Base-by-base conservation (phyloP, 1,140 invertebrate species). In the Globodera ellingtonae region DNA sequence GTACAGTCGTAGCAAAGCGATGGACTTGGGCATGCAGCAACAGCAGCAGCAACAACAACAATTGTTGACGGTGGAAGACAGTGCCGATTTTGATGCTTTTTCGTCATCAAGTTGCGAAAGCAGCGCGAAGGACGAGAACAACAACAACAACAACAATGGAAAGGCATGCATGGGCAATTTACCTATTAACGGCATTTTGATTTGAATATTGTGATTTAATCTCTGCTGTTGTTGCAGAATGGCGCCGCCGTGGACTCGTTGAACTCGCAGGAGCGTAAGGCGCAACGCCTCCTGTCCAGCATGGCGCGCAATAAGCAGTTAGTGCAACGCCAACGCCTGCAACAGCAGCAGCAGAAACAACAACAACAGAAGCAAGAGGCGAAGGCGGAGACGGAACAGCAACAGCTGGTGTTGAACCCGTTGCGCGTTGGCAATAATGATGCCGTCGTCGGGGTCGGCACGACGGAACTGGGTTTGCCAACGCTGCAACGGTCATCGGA, bases 1-100 rank as follows among this genome's bases (percentile, higher is more conserved):
- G 75, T 89, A 89, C 79, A 86, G 84, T 52, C 84, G 87, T 4
- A 83, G 80, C 24, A 89, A 89, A 72, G 83, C 86, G 10, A 89
- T 88, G 72, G 87, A 88, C 44, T 21, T 77, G 65, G 75, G 48
- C 48, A 67, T 35, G 67, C 44, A 62, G 18, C 75, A n/a, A 66
- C 59, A 82, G 47, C 10, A 81, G 8, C 59, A 79, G 81, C 59
- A 35, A 21, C 47, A 59, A 44, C 66, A 46, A 46, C 59, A 76
- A 8, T 35, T 47, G 69, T 6, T 8, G 62, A 21, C 18, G 24
- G 24, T 21, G 59, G 62, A 35, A 35, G 35, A 35, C 52, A n/a
- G 47, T 4, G 47, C 9, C 35, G 52, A 7, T 75, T 59, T 59
- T 50, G 52, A 46, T 59, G 21, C 50, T 4, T n/a, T n/a, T 48